Evolutionary conservation across 2,113 vertebrate genomes (phyloP).

Genomic region (Mastomys coucha): DNA sequence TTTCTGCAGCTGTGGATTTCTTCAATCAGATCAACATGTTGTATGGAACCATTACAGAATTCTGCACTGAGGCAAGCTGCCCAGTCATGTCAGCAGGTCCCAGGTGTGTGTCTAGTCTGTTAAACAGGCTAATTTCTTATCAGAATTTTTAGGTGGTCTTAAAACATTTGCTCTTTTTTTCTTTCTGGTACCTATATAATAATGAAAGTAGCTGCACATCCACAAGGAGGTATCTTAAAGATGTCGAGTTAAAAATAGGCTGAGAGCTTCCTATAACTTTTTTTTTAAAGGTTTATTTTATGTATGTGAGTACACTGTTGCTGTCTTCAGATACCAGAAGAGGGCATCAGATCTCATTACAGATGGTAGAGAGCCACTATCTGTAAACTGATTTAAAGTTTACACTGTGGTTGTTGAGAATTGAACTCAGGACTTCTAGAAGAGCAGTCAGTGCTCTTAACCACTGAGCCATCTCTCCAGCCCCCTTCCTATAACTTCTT

Average conservation of each 20-base stretch:
- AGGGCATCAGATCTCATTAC: no score
- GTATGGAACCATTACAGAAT: slow-evolving; percentile 97
- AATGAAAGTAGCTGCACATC: neutral
- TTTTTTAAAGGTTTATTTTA: no score
- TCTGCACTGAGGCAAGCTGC: slow-evolving; percentile 96
- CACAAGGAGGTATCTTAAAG: neutral
- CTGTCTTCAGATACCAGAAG: no score
- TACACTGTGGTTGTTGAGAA: no score
- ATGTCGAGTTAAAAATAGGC: neutral
- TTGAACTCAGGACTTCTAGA: no score
- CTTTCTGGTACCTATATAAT: neutral
- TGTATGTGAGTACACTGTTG: no score
- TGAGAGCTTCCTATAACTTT: neutral
- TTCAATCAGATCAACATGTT: slow-evolving; percentile 99
- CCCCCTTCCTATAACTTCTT: slow-evolving; percentile 13
- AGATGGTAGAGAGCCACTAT: no score
- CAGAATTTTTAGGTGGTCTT: neutral
- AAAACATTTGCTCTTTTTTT: neutral
- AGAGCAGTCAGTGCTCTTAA: no score
- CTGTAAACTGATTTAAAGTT: no score
- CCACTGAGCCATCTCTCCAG: no score
- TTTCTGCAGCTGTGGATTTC: slow-evolving; percentile 94
- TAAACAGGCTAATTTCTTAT: neutral
- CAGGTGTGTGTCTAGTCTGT: slow-evolving; percentile 85
- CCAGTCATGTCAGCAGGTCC: slow-evolving; percentile 97